Conservation (phyloP, 2,888 invertebrate genomes). For the Cynaeus angustus region DNA sequence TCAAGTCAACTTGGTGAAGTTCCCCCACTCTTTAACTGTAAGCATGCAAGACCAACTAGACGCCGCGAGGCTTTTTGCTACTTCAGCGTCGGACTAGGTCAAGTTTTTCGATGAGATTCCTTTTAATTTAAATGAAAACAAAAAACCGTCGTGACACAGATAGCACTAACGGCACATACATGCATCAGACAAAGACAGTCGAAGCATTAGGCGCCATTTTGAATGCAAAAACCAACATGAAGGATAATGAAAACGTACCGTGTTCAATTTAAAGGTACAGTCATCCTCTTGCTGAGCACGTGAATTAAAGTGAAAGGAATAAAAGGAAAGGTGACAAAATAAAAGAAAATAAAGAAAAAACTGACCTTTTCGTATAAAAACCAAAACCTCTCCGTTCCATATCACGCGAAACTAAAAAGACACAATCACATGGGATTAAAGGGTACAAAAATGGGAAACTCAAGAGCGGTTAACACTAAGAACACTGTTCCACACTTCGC, state of each 20-base stretch:
- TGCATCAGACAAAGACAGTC: constrained; percentile 46
- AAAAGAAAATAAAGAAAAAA: constrained; percentile 69
- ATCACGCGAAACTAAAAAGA: constrained; percentile 76
- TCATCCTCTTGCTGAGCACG: constrained; percentile 30
- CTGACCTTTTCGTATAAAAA: constrained; percentile 88
- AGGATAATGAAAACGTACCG: constrained; percentile 51
- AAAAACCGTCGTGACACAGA: constrained; percentile 50
- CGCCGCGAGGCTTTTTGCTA: constrained; percentile 33
- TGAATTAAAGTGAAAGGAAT: constrained; percentile 19
- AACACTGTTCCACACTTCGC: constrained; percentile 34
- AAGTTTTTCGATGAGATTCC: constrained; percentile 42
- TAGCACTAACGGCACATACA: constrained; percentile 29
- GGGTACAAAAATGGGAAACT: constrained; percentile 12
- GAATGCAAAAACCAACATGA: constrained; percentile 57
- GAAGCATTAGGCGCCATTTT: constrained; percentile 56
- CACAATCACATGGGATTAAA: constrained; percentile 60
- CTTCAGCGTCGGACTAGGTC: constrained; percentile 37
- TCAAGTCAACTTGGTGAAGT: constrained; percentile 16
- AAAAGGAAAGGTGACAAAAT: constrained; percentile 22
- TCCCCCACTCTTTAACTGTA: constrained; percentile 19
- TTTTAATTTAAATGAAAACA: constrained; percentile 27
- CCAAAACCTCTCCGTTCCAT: constrained; percentile 88
- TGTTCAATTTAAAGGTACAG: constrained; percentile 22
- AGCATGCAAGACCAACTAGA: constrained; percentile 30
- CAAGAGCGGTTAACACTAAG: constrained; percentile 14